Conservation (phyloP, 2,113 vertebrate species). For the Rissa tridactyla region DNA sequence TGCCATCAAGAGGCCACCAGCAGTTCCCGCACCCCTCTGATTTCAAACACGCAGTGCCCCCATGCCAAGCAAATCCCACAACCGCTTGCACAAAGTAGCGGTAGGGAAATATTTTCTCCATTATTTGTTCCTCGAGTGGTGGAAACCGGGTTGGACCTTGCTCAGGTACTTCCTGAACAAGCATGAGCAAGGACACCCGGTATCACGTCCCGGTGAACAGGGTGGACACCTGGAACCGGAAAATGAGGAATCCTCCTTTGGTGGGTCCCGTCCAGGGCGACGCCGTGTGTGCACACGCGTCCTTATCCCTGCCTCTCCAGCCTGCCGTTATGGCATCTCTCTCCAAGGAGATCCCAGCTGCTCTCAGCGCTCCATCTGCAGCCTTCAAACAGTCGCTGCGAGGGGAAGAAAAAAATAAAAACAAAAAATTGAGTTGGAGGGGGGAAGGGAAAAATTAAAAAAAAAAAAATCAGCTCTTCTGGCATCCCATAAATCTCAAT, state of each 20-base stretch:
- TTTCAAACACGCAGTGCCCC: neutral
- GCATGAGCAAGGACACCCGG: neutral
- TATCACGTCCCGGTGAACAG: accelerated
- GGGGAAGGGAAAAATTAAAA: neutral
- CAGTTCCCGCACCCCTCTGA: neutral
- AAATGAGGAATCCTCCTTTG: neutral
- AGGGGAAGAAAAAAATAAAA: neutral
- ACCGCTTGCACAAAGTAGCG: neutral
- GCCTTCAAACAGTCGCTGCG: neutral
- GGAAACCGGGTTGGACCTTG: neutral
- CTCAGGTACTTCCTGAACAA: neutral
- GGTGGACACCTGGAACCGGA: neutral
- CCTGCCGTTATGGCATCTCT: neutral
- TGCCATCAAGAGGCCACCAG: neutral
- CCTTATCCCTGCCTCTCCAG: neutral
- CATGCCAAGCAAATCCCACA: neutral
- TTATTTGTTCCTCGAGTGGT: neutral
- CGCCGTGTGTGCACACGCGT: neutral
- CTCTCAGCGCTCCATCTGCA: neutral
- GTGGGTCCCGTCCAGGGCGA: neutral
- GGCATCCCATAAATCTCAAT: conserved; percentile 58
- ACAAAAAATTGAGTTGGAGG: neutral
- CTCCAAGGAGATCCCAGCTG: conserved; percentile 11
- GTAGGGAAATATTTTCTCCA: neutral
- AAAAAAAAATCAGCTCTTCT: neutral